A percentile compares a stretch with the other conserved stretches of the same genome.
phyloP scores from a whole-genome alignment of 2,888 invertebrate genomes.

The Phasia obesa region DNA sequence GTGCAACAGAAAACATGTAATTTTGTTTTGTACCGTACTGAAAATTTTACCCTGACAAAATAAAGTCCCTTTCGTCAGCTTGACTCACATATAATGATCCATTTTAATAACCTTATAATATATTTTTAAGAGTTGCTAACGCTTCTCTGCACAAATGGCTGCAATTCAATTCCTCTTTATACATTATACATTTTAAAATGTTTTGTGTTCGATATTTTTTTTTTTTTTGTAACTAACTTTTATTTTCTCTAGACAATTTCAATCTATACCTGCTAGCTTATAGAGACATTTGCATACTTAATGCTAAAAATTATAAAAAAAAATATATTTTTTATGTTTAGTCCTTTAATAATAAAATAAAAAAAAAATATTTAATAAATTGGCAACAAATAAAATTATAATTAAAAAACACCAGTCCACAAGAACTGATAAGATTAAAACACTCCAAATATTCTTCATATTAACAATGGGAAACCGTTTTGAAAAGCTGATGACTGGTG shows the following conservation, averaged over 20 bases:
- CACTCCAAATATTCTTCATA: slow-evolving; percentile 20
- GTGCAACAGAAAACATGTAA: too few relatives aligned
- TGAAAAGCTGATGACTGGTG: slow-evolving; percentile 73
- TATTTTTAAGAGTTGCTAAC: too few relatives aligned
- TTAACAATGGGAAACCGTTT: slow-evolving; percentile 80
- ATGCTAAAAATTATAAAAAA: slow-evolving; percentile 48
- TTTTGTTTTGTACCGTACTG: too few relatives aligned
- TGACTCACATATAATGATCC: too few relatives aligned
- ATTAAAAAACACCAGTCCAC: slow-evolving; percentile 48
- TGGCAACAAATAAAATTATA: slow-evolving; percentile 57
- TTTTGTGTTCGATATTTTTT: not conserved
- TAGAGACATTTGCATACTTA: slow-evolving; percentile 37
- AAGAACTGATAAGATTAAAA: slow-evolving; percentile 23
- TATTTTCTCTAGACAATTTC: not conserved
- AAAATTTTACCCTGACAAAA: too few relatives aligned
- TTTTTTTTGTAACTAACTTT: not conserved
- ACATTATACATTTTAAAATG: too few relatives aligned
- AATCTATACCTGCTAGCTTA: slow-evolving; percentile 40
- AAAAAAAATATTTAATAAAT: slow-evolving; percentile 51
- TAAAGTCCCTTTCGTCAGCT: too few relatives aligned
- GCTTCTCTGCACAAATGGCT: too few relatives aligned
- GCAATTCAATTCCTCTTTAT: too few relatives aligned
- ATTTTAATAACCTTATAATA: too few relatives aligned
- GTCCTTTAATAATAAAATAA: slow-evolving; percentile 3
- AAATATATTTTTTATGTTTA: slow-evolving; percentile 28